Evolutionary conservation across 2,888 invertebrate genomes (phyloP).

Genomic region (Ashinkailepas kermadecensis): DNA sequence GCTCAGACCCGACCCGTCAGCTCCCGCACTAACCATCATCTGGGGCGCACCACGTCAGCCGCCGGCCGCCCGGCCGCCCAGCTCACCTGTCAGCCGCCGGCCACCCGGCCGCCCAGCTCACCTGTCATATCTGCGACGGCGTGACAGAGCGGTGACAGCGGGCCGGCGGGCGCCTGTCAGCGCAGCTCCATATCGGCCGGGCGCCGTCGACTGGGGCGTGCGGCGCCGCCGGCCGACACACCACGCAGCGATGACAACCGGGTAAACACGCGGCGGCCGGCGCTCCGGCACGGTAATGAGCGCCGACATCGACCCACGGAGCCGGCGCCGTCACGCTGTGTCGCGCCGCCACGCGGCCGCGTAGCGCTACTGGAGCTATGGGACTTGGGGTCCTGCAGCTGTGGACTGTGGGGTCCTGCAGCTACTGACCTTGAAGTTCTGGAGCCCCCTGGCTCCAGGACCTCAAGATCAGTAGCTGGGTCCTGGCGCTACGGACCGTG

Average conservation of each 20-base stretch:
- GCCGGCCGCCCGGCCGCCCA: not conserved
- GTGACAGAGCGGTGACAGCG: not conserved
- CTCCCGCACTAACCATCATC: too few relatives aligned
- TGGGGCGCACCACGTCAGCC: too few relatives aligned
- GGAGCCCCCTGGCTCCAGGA: too few relatives aligned
- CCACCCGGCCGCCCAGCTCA: not conserved
- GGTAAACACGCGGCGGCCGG: not conserved
- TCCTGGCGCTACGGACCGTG: too few relatives aligned
- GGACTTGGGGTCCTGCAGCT: too few relatives aligned
- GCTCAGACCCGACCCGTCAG: too few relatives aligned
- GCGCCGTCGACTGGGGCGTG: not conserved
- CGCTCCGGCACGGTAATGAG: not conserved
- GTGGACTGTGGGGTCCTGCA: too few relatives aligned
- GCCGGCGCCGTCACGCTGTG: not conserved
- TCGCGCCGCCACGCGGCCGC: too few relatives aligned
- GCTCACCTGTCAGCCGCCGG: not conserved
- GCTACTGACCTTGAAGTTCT: too few relatives aligned
- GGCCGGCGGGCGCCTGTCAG: not conserved
- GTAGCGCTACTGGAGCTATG: too few relatives aligned
- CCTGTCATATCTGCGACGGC: not conserved
- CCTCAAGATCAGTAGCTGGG: too few relatives aligned
- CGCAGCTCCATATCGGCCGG: not conserved
- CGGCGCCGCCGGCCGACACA: not conserved
- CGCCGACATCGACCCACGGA: not conserved
- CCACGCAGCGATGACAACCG: constrained; percentile 1